Base-by-base conservation (phyloP, 2,888 invertebrate species). In the Furcula furcula region DNA sequence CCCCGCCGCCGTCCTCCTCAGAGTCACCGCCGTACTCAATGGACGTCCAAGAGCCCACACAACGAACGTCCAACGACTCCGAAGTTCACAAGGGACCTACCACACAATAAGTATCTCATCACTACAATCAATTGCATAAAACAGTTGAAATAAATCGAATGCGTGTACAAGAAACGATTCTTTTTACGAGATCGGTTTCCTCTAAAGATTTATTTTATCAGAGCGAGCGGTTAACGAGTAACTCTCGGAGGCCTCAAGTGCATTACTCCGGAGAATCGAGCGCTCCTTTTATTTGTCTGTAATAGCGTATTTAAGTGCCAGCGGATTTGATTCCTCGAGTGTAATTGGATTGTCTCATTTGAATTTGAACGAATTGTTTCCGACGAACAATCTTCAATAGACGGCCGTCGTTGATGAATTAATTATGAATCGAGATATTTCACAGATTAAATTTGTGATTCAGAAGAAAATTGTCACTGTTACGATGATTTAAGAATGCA, bases 291-390 rank as follows among this genome's bases (percentile, higher is more conserved):
- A 56, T 56, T 56, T 45, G 40, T 29, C 29, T 40, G 34, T 45
- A 48, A 56, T 51, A 32, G 44, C 51, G 29, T 37, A 51, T 47
- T 46, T 52, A 55, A 52, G 45, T 52, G 53, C 31, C 25, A 40
- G 38, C 22, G 29, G 55, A 55, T 55, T 55, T 52, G 53, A 53
- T 56, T 56, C 25, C 43, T 46, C 31, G 34, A 34, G 29, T 35
- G 37, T 52, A 50, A 56, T 50, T 53, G 40, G 43, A 50, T 53
- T 53, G 44, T 44, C 46, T 47, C 40, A 29, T 53, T 37, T 38
- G 36, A 50, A 50, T 56, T 46, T 47, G 29, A 40, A 47, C 19
- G 33, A 36, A 30, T 46, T 34, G 41, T 47, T 53, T 40, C 19
- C 30, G 39, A 14, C 13, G 34, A 40, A 27, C 15, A 23, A 14